Percentiles rank a stretch among this genome's conserved stretches.
These are phyloP conservation scores for Euborellia annulipes DNA, from an alignment of 1,140 invertebrate genomes.

Conservation along the genomic window DNA sequence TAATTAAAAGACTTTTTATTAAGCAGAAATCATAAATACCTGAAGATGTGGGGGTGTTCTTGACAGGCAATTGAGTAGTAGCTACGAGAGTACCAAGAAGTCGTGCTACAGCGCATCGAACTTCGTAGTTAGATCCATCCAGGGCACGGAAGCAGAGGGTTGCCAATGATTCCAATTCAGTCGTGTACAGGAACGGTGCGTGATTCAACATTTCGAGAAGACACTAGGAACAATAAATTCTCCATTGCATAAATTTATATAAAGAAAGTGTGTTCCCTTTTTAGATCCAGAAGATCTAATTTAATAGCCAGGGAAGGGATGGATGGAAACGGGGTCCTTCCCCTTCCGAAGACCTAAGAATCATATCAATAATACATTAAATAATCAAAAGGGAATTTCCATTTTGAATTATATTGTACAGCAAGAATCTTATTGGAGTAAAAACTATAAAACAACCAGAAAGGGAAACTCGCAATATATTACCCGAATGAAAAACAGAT, in stretches of 20 bases:
- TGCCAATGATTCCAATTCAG: conserved; percentile 76
- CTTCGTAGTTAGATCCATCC: conserved; percentile 90
- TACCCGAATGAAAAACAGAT: no score
- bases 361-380: no score
- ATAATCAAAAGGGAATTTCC: no score
- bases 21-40: no score
- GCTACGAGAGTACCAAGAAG: conserved; percentile 75
- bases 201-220: conserved; percentile 78
- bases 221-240: conserved; percentile 39
- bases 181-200: conserved; percentile 72
- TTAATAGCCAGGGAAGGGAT: background rate
- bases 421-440: no score
- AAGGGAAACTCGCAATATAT: no score
- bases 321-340: no score
- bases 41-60: conserved; percentile 18
- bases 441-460: no score
- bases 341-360: no score
- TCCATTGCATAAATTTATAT: conserved; percentile 3
- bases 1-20: no score
- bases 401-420: no score
- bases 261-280: background rate
- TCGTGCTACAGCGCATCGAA: conserved; percentile 79
- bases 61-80: conserved; percentile 45
- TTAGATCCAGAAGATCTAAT: conserved; percentile 1
- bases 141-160: conserved; percentile 81